phyloP scores from a whole-genome alignment of 2,888 invertebrate species.

The Notodonta dromedarius region DNA sequence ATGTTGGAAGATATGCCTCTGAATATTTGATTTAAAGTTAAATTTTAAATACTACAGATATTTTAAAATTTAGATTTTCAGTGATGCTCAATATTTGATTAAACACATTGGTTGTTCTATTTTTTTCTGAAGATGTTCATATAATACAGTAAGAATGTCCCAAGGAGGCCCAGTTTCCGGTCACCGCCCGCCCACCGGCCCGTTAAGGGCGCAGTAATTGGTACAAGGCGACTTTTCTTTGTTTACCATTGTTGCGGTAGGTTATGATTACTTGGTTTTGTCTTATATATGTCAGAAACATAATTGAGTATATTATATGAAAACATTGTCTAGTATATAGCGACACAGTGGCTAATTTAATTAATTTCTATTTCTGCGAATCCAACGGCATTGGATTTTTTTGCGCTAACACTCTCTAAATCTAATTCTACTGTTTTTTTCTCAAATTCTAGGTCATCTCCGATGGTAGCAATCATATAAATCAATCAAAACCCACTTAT shows the following conservation, averaged over 20 bases:
- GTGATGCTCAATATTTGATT: too few species aligned
- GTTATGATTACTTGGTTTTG: constrained; percentile 3
- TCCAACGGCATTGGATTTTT: too few species aligned
- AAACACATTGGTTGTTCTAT: too few species aligned
- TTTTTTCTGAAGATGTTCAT: too few species aligned
- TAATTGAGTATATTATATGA: too few species aligned
- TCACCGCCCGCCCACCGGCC: constrained; percentile 33
- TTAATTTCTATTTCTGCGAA: too few species aligned
- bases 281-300: neutral
- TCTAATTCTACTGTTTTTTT: neutral
- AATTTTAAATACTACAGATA: too few species aligned
- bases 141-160: constrained; percentile 1
- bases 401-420: neutral
- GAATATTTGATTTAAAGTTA: too few species aligned
- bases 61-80: too few species aligned
- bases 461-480: constrained; percentile 15
- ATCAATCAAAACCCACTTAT: constrained; percentile 22
- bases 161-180: constrained; percentile 11
- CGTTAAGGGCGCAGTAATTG: constrained; percentile 52
- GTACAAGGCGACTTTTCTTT: constrained; percentile 55
- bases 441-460: constrained; percentile 10
- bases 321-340: too few species aligned
- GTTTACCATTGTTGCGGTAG: constrained; percentile 32
- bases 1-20: too few species aligned
- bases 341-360: too few species aligned